A percentile compares a stretch with the other conserved stretches of the same genome.
phyloP scores from a whole-genome alignment of 2,888 invertebrate species.

The Pristionchus maxplancki region DNA sequence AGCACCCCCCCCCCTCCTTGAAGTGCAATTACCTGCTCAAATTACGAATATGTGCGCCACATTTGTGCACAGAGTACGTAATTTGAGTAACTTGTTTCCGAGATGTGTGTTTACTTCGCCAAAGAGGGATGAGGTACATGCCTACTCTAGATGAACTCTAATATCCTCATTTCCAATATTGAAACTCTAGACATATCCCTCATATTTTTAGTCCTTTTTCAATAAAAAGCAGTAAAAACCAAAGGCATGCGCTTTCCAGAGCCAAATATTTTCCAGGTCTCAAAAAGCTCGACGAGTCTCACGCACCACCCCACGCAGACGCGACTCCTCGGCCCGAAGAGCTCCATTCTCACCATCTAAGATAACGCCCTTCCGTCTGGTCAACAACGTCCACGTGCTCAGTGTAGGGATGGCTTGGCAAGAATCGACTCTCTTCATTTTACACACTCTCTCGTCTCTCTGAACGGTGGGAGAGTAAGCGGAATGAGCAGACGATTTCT shows the following conservation, averaged over 20 bases:
- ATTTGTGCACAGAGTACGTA: background rate
- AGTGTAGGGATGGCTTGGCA: no score
- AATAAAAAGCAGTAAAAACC: no score
- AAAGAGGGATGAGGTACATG: background rate
- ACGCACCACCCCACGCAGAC: background rate
- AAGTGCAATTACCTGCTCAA: background rate
- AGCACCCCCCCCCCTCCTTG: no score
- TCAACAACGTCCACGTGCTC: no score
- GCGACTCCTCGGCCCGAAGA: slow-evolving; percentile 5
- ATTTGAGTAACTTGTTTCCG: background rate
- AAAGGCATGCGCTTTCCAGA: no score
- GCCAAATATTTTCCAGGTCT: no score
- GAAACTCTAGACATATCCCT: background rate
- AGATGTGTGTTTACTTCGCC: background rate
- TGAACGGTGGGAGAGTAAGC: no score
- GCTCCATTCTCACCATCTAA: slow-evolving; percentile 24
- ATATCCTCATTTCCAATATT: background rate
- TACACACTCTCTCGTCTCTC: no score
- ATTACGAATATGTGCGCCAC: background rate
- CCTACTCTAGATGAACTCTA: background rate
- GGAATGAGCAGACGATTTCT: no score
- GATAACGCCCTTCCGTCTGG: no score
- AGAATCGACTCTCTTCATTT: no score
- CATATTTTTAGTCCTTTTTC: no score
- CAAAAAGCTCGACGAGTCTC: background rate